Conservation (phyloP, 2,888 invertebrate species). For the Pediacus dermestoides region DNA sequence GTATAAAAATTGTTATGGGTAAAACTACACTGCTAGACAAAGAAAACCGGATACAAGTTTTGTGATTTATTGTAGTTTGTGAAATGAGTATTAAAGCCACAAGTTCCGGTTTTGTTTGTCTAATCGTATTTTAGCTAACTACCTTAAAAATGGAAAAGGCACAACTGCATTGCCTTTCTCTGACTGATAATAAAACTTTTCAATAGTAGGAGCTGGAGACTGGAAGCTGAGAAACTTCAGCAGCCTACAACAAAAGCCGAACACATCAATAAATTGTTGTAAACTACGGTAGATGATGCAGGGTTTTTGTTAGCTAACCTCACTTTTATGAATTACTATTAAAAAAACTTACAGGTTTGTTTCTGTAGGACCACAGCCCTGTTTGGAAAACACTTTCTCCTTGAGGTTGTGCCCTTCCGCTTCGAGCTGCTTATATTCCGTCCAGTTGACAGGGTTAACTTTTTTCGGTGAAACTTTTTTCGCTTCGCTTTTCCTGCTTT, state of each 20-base stretch:
- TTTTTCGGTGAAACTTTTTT: constrained; percentile 7
- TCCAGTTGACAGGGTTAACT: constrained; percentile 33
- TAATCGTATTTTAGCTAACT: too few relatives aligned
- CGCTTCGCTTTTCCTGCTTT: constrained; percentile 10
- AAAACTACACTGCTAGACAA: constrained; percentile 8
- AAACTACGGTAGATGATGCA: too few relatives aligned
- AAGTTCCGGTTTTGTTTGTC: too few relatives aligned
- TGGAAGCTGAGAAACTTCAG: constrained; percentile 31
- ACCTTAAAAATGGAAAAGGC: constrained; percentile 39
- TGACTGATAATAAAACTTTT: constrained; percentile 30
- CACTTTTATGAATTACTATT: too few relatives aligned
- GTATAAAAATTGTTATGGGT: too few relatives aligned
- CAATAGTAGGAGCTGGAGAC: constrained; percentile 32
- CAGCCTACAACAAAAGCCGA: constrained; percentile 19
- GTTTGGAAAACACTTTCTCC: constrained; percentile 22
- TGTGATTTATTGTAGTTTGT: too few relatives aligned
- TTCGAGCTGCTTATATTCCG: constrained; percentile 34
- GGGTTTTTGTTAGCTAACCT: too few relatives aligned
- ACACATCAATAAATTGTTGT: neutral
- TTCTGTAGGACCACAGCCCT: too few relatives aligned
- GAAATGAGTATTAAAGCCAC: too few relatives aligned
- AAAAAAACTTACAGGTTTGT: too few relatives aligned
- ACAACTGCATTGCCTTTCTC: constrained; percentile 29
- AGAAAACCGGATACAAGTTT: constrained; percentile 2
- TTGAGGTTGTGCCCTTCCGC: too few relatives aligned